Evolutionary conservation across 2,888 invertebrate genomes (phyloP).

Genomic region (Cephus pulcher): DNA sequence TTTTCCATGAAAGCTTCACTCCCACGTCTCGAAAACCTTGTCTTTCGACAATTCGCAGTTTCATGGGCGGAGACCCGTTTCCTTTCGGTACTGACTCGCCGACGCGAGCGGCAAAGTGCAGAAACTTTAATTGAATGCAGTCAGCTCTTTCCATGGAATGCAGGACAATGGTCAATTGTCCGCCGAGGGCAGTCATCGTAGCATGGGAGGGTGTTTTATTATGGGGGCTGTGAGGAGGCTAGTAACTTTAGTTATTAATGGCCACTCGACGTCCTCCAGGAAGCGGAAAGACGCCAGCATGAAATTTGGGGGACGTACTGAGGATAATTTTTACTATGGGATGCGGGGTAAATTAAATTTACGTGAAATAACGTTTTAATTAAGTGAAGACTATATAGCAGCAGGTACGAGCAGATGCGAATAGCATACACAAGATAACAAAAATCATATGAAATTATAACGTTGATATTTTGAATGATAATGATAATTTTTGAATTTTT

Average conservation of each 20-base stretch:
- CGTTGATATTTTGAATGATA: not conserved
- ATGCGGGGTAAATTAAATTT: not conserved
- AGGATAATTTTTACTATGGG: not conserved
- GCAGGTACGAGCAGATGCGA: not conserved
- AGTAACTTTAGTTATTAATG: not conserved
- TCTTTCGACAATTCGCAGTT: constrained; percentile 39
- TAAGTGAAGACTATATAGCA: not conserved
- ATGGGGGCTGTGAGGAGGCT: constrained; percentile 49
- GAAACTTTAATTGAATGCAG: constrained; percentile 60
- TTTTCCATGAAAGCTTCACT: constrained; percentile 35
- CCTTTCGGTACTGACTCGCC: constrained; percentile 11
- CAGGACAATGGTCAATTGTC: constrained; percentile 57
- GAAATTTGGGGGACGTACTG: not conserved
- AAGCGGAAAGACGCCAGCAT: constrained; percentile 1
- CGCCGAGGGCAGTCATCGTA: constrained; percentile 27
- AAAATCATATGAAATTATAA: too few species aligned
- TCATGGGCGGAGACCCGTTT: constrained; percentile 44
- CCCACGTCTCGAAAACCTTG: constrained; percentile 39
- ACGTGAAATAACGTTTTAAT: not conserved
- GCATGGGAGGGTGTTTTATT: constrained; percentile 62
- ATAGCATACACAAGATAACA: too few species aligned
- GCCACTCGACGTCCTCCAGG: not conserved
- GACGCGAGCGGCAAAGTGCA: constrained; percentile 43
- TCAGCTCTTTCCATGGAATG: constrained; percentile 50
- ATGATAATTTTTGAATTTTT: not conserved